Evolutionary conservation across 2,113 vertebrate genomes (phyloP), one percentile per base, ranked within the genome.

Genomic region (Parus major): DNA sequence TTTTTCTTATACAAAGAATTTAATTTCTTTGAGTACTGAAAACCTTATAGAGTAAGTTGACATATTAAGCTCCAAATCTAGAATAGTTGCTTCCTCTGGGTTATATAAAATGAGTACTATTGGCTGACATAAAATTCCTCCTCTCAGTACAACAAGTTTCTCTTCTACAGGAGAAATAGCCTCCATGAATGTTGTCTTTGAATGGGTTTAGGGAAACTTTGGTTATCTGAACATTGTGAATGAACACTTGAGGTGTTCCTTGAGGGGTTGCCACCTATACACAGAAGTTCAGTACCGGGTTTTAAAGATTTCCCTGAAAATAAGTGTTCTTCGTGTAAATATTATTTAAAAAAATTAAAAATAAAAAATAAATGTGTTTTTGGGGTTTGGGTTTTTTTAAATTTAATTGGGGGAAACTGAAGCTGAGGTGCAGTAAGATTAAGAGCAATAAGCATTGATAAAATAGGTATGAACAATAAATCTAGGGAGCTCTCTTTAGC

Each of bases 311-410:
- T 65, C 52, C 21, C 5, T 41, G 33, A 76, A 81, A 79, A 76
- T 12, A 80, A 29, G 5, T 49, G 9, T 2, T 63, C 14, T 72
- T 69, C 14, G 39, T 44, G 12, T 71, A 75, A 71, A 39, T 69
- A 44, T 18, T n/a, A 16, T 9, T 36, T 17, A 24, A 17, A 47
- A 16, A 19, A 79, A 49, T 12, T 4, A 15, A 9, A 42, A 42
- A 47, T 39, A 13, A 19, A 79, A 49, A 21, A 5, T 18, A 9
- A 42, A 42, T 53, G 5, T 1, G 2, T 1, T 25, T 61, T 63
- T 12, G 16, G 7, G 3, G n/a, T 49, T n/a, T 39, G 15, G 2
- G 0, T 0, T 22, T 50, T 42, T 60, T 72, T 27, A 7, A 11
- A 52, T 83, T 72, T 59, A 39, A 15, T 8, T 86, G 22, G 3